These are phyloP conservation scores for Pagrus major DNA, from an alignment of 2,113 vertebrate genomes.

Conservation along the genomic window DNA sequence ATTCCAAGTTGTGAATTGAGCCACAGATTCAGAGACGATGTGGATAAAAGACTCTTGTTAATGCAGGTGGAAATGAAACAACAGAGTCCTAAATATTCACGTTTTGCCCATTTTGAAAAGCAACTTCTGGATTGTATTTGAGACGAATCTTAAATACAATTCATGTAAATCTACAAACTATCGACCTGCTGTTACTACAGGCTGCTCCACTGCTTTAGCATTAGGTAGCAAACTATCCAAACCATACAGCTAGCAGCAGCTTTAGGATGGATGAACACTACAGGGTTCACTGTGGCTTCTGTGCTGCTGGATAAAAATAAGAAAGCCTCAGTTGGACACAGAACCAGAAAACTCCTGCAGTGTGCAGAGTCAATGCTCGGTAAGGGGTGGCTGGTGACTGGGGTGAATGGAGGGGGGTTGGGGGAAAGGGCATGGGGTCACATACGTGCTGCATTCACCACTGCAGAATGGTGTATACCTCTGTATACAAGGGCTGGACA, in stretches of 20 bases:
- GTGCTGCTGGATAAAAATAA: not conserved
- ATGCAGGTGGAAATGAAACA: not conserved
- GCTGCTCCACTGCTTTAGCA: not conserved
- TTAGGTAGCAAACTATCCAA: not conserved
- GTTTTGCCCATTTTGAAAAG: not conserved
- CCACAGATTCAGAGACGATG: not conserved
- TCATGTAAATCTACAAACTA: not conserved
- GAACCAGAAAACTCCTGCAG: slow-evolving; percentile 6
- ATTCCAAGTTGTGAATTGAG: no score
- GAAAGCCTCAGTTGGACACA: not conserved
- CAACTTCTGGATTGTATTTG: not conserved
- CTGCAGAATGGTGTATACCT: slow-evolving; percentile 93
- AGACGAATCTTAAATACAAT: not conserved
- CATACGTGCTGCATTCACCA: slow-evolving; percentile 94
- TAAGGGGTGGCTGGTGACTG: slow-evolving; percentile 7
- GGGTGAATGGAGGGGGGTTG: not conserved
- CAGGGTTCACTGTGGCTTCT: slow-evolving; percentile 26
- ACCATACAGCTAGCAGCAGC: not conserved
- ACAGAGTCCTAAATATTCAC: not conserved
- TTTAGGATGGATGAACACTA: not conserved
- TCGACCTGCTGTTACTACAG: not conserved
- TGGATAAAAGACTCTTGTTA: not conserved
- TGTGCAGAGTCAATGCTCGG: slow-evolving; percentile 17
- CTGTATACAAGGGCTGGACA: slow-evolving; percentile 98
- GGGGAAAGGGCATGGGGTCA: slow-evolving; percentile 79